Evolutionary conservation across 1,140 invertebrate species (phyloP), one percentile per base, ranked within the genome.

Genomic region (Pachypsylla venusta): DNA sequence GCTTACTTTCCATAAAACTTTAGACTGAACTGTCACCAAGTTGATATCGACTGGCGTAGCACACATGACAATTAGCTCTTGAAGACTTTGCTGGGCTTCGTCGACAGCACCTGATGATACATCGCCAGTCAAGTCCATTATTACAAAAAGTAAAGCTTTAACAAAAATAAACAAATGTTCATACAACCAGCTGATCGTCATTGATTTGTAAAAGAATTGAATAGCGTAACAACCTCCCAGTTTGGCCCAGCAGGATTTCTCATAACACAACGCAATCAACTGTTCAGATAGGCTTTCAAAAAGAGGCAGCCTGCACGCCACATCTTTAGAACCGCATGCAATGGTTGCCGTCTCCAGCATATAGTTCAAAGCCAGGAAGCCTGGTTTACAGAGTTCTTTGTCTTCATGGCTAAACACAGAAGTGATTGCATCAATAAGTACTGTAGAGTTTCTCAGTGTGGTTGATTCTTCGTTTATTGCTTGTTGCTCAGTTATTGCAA

Each of bases 191-290:
- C 86, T 84, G 0, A 85, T 76, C 0, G 91, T 83, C 84, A 96
- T 94, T 56, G 86, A 79, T 67, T 96, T 92, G 66, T 91, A 88
- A 63, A 98, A 77, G 67, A 93, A 93, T 66, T 91, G 90, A 20
- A 99, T 91, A 0, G 93, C 91, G 64, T 93, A 84, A 67, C 95
- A 98, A 1, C 95, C 95, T 35, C 95, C 94, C 10, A 96, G 75
- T 75, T 98, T 98, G 0, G 93, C 87, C 71, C 96, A 98, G 95
- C 95, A 99, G 0, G 95, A 93, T 13, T 93, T 76, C 63, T 98
- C 93, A 71, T 98, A 99, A 68, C 96, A 98, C 0, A 99, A 70
- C 0, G 85, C 79, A 65, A 89, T 93, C 87, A 98, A 93, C 67
- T 85, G 84, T 62, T 98, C 94, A 0, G 89, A 85, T 14, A 99